A percentile compares a stretch with the other conserved stretches of the same genome.
phyloP scores from a whole-genome alignment of 2,797 vertebrate genomes.

The Scyliorhinus canicula region DNA sequence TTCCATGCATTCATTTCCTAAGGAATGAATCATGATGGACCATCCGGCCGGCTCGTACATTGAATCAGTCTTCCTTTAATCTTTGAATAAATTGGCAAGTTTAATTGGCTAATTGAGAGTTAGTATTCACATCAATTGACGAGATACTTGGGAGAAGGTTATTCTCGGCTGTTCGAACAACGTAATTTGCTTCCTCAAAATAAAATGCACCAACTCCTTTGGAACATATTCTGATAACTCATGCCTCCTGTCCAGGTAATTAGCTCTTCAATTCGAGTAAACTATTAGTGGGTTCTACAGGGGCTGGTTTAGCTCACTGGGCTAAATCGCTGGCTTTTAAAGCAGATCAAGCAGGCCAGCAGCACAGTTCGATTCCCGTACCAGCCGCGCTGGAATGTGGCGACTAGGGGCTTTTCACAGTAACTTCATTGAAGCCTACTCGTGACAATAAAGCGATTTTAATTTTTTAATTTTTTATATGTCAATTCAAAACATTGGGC shows the following conservation, averaged over 20 bases:
- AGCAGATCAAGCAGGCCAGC: too few species aligned
- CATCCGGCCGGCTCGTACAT: not conserved
- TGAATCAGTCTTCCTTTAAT: conserved; percentile 13
- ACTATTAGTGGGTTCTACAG: not conserved
- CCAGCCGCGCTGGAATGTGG: too few species aligned
- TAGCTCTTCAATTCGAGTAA: not conserved
- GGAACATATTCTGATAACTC: not conserved
- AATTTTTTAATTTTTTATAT: too few species aligned
- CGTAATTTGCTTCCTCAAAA: not conserved
- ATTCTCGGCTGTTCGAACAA: not conserved
- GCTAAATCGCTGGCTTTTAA: too few species aligned
- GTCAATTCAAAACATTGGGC: not conserved
- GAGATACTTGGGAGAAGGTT: not conserved
- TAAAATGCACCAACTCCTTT: not conserved
- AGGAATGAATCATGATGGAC: not conserved
- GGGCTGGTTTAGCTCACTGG: too few species aligned
- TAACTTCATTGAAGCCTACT: too few species aligned
- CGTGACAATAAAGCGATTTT: too few species aligned
- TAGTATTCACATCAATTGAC: not conserved
- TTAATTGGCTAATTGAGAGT: conserved; percentile 24
- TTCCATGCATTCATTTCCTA: not conserved
- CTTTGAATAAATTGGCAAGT: conserved; percentile 19
- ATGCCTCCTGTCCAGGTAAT: not conserved
- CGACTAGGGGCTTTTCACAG: too few species aligned
- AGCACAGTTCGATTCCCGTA: too few species aligned